Percentiles rank a stretch among this genome's conserved stretches.
Evolutionary conservation across 2,888 invertebrate species (phyloP).

Genomic region (Calliopum simillimum): DNA sequence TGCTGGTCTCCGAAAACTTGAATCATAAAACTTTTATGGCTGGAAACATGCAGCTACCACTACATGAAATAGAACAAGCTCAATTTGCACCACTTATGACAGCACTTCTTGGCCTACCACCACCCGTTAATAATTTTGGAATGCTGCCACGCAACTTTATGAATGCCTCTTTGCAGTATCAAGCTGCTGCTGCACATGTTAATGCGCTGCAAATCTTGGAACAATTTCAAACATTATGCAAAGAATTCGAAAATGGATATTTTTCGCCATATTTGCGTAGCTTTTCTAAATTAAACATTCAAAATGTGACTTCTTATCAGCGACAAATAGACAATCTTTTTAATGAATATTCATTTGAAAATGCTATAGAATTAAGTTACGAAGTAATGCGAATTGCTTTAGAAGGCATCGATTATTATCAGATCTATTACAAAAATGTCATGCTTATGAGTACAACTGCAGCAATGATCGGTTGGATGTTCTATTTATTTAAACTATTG

Average conservation of each 20-base stretch:
- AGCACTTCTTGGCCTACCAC: conserved; percentile 83
- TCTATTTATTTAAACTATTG: conserved; percentile 67
- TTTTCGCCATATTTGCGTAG: conserved; percentile 53
- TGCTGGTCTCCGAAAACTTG: background rate
- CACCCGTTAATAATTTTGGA: conserved; percentile 83
- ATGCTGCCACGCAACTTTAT: conserved; percentile 56
- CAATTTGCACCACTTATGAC: conserved; percentile 93
- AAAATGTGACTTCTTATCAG: conserved; percentile 39
- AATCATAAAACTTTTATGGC: conserved; percentile 46
- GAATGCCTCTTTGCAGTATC: conserved; percentile 54
- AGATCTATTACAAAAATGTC: conserved; percentile 84
- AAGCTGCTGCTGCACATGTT: conserved; percentile 75
- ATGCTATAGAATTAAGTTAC: conserved; percentile 68
- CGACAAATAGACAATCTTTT: conserved; percentile 32
- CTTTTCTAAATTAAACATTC: conserved; percentile 48
- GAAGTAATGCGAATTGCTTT: conserved; percentile 75
- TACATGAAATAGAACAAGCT: conserved; percentile 85
- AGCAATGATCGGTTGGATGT: conserved; percentile 80
- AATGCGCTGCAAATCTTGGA: conserved; percentile 83
- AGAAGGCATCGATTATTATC: conserved; percentile 83
- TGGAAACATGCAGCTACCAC: conserved; percentile 56
- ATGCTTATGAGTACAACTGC: conserved; percentile 75
- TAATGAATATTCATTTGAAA: conserved; percentile 24
- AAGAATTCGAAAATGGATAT: conserved; percentile 55
- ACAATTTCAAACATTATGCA: conserved; percentile 68